A percentile compares a stretch with the other conserved stretches of the same genome.
phyloP scores from a whole-genome alignment of 2,797 vertebrate genomes.

The Hemitrygon akajei region DNA sequence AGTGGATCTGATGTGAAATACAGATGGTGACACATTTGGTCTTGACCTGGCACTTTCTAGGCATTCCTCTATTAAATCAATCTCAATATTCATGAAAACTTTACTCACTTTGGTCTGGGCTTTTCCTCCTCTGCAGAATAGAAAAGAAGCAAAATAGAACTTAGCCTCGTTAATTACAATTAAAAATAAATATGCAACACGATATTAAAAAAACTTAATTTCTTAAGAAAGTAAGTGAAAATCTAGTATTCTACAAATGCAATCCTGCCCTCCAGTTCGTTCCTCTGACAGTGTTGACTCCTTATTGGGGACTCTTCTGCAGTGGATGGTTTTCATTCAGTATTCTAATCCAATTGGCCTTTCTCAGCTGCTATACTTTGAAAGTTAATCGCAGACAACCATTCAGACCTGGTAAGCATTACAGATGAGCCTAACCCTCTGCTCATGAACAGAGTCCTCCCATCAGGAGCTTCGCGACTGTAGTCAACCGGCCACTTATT shows the following conservation, averaged over 20 bases:
- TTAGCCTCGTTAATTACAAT: neutral
- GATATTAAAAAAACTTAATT: neutral
- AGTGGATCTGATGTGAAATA: neutral
- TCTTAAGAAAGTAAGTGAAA: neutral
- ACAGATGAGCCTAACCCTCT: neutral
- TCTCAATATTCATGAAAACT: neutral
- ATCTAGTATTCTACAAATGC: neutral
- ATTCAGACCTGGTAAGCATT: neutral
- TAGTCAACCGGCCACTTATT: neutral
- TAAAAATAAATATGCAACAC: neutral
- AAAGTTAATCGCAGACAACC: neutral
- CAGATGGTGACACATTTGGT: too few species aligned
- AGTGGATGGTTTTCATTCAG: neutral
- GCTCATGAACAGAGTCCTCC: neutral
- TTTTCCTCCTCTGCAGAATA: conserved; percentile 29
- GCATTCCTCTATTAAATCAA: neutral
- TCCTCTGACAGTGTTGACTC: neutral
- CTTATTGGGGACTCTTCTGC: neutral
- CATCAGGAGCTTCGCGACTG: neutral
- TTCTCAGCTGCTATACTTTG: neutral
- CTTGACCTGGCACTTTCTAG: neutral
- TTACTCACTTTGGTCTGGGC: conserved; percentile 15
- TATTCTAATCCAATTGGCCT: neutral
- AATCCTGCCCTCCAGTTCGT: neutral
- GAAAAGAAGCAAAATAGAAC: neutral